A percentile compares a stretch with the other conserved stretches of the same genome.
Evolutionary conservation across 1,140 invertebrate species (phyloP).

Genomic region (Drosophila lini): DNA sequence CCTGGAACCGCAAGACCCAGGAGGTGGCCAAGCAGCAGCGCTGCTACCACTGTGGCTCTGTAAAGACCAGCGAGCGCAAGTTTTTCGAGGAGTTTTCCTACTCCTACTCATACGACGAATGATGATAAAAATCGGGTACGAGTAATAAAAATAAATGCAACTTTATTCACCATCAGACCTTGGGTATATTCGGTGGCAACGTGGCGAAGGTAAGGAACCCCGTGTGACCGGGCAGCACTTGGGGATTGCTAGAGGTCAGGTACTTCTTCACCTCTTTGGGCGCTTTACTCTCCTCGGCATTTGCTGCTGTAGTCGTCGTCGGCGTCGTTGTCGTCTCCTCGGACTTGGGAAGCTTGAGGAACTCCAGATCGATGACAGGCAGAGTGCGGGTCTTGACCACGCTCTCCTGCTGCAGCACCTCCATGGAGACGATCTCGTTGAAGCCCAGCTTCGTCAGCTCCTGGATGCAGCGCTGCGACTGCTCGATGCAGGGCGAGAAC

Average conservation of each 20-base stretch:
- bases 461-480: conserved; percentile 94
- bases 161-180: conserved; percentile 53
- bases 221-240: conserved; percentile 93
- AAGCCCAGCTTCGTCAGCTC: conserved; percentile 90
- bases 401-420: conserved; percentile 94
- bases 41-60: conserved; percentile 67
- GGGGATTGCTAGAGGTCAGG: conserved; percentile 88
- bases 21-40: conserved; percentile 40
- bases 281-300: conserved; percentile 59
- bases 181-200: conserved; percentile 87
- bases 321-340: conserved; percentile 5
- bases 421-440: conserved; percentile 93
- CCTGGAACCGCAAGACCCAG: conserved; percentile 64
- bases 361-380: conserved; percentile 89
- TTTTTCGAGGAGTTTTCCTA: conserved; percentile 60
- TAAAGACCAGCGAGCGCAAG: conserved; percentile 55
- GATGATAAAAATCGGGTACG: conserved; percentile 22
- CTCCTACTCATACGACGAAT: conserved; percentile 59
- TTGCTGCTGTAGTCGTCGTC: conserved; percentile 10
- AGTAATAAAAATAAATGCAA: conserved; percentile 41
- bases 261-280: conserved; percentile 86
- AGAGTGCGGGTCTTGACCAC: conserved; percentile 90
- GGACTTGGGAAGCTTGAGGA: conserved; percentile 86
- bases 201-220: conserved; percentile 97
- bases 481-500: conserved; percentile 99